Percentiles rank a stretch among this genome's conserved stretches.
Evolutionary conservation across 2,113 vertebrate species (phyloP).

Genomic region (Piaya cayana): DNA sequence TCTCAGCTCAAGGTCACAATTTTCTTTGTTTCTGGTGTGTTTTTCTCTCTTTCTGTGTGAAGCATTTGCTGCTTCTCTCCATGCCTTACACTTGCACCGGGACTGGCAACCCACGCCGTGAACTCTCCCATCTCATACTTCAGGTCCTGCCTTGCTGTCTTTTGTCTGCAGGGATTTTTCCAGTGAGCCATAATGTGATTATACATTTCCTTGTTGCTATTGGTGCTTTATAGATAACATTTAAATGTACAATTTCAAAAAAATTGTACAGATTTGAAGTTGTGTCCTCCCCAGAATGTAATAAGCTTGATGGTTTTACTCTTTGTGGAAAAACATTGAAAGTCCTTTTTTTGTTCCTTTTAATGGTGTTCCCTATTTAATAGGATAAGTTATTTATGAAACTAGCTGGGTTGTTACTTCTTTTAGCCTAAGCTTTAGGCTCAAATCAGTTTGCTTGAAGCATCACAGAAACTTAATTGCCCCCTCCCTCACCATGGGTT

Average conservation of each 20-base stretch:
- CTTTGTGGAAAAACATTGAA: background rate
- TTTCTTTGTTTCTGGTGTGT: background rate
- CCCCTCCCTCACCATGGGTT: background rate
- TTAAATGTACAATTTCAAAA: background rate
- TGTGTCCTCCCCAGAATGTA: accelerated
- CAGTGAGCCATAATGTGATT: background rate
- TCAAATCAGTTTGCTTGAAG: background rate
- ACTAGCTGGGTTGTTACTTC: background rate
- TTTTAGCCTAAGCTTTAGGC: background rate
- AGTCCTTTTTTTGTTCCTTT: background rate
- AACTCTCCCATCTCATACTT: background rate
- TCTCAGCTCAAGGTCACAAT: background rate
- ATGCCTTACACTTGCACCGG: background rate
- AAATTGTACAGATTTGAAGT: background rate
- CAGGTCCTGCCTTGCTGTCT: background rate
- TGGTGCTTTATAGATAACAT: background rate
- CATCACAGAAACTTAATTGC: background rate
- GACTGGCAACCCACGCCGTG: background rate
- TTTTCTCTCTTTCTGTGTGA: too few relatives aligned
- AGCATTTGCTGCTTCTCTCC: background rate
- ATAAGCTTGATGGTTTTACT: background rate
- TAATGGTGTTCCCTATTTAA: background rate
- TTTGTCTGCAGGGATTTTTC: background rate
- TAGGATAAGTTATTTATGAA: background rate
- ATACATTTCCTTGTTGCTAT: background rate